These are phyloP conservation scores for Rhynchomys soricoides DNA, from an alignment of 2,113 vertebrate genomes.

Conservation along the genomic window DNA sequence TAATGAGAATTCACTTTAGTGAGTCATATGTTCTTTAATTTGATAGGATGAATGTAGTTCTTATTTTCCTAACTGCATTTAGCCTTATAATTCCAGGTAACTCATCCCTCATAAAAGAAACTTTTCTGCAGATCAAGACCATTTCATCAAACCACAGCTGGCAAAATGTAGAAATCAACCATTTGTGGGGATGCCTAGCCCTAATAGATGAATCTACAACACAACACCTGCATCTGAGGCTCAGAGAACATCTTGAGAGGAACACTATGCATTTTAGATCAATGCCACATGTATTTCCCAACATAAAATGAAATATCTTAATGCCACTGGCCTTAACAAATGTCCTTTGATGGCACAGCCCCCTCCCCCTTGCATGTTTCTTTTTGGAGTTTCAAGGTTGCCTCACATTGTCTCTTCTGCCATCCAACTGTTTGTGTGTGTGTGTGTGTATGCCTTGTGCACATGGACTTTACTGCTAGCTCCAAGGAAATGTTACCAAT, in stretches of 20 bases:
- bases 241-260: background rate
- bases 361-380: background rate
- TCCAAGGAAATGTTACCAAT: background rate
- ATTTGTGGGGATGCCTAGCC: background rate
- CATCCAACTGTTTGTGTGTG: too few species aligned
- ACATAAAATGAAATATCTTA: background rate
- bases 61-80: background rate
- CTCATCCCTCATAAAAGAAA: background rate
- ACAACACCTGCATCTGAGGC: background rate
- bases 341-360: background rate
- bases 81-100: background rate
- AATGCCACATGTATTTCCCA: background rate
- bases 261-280: background rate
- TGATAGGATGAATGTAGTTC: background rate
- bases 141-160: background rate
- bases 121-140: background rate
- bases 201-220: background rate
- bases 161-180: background rate
- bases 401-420: background rate
- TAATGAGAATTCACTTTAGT: slow-evolving; percentile 22
- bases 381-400: background rate
- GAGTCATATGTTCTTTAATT: background rate
- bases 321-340: background rate
- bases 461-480: background rate
- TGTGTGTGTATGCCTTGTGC: background rate